These are phyloP conservation scores for Leucophenga montana DNA, from an alignment of 2,888 invertebrate genomes.

Conservation along the genomic window DNA sequence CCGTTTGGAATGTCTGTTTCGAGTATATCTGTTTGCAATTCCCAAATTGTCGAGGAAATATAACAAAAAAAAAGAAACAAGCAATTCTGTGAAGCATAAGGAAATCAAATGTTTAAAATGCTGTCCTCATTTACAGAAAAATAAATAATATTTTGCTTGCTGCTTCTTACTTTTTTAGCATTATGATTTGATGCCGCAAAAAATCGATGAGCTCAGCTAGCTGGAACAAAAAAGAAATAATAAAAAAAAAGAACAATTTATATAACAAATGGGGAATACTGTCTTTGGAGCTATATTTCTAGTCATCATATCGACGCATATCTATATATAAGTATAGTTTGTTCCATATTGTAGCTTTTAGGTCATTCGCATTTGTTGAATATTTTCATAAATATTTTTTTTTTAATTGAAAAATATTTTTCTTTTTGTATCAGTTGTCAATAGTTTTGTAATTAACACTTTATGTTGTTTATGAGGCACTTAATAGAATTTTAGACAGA, in stretches of 20 bases:
- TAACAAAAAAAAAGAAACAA: not conserved
- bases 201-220: too few species aligned
- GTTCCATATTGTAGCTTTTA: not conserved
- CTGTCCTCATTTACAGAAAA: constrained; percentile 20
- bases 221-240: not conserved
- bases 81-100: constrained; percentile 10
- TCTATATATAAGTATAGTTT: too few species aligned
- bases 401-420: constrained; percentile 18
- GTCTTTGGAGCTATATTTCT: too few species aligned
- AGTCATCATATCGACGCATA: too few species aligned
- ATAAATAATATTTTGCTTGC: constrained; percentile 10
- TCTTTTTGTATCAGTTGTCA: not conserved
- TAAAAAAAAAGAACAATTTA: not conserved
- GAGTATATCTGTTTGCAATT: too few species aligned
- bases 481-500: not conserved
- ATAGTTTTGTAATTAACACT: constrained; percentile 51
- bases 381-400: not conserved
- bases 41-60: not conserved
- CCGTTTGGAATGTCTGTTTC: not conserved
- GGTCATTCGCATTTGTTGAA: constrained; percentile 21
- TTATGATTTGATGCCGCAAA: too few species aligned
- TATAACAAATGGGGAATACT: not conserved
- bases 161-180: not conserved
- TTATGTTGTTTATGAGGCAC: constrained; percentile 19
- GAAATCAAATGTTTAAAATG: constrained; percentile 15